A percentile compares a stretch with the other conserved stretches of the same genome.
phyloP scores from a whole-genome alignment of 1,140 invertebrate species.

The Bacillus rossius region DNA sequence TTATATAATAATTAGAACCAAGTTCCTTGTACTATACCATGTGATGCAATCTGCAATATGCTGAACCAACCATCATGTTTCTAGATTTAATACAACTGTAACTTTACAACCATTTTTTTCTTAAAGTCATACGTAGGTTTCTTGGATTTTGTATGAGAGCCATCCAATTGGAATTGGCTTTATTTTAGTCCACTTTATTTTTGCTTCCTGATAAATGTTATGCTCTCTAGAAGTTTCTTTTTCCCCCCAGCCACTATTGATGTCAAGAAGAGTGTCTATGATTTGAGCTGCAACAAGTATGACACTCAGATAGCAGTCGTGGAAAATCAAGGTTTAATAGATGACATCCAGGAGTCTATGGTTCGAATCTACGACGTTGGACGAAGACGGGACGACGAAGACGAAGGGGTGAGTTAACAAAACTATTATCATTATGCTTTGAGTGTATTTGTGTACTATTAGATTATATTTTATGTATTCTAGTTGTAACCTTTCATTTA shows the following conservation, averaged over 20 bases:
- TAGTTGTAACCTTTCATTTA: constrained; percentile 11
- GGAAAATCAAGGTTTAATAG: constrained; percentile 71
- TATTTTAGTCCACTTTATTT: too few relatives aligned
- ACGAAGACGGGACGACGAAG: constrained; percentile 61
- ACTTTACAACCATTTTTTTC: too few relatives aligned
- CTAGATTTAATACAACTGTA: too few relatives aligned
- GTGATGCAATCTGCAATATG: too few relatives aligned
- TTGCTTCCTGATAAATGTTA: too few relatives aligned
- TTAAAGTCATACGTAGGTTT: too few relatives aligned
- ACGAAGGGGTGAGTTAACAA: constrained; percentile 52
- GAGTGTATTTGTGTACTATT: constrained; percentile 2
- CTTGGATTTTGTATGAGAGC: too few relatives aligned
- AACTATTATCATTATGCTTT: constrained; percentile 1
- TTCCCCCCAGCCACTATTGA: constrained; percentile 71
- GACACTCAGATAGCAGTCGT: constrained; percentile 78
- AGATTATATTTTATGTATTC: not conserved
- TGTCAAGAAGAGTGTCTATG: constrained; percentile 75
- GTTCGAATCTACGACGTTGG: constrained; percentile 80
- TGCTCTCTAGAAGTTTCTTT: constrained; percentile 13
- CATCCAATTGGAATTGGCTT: too few relatives aligned
- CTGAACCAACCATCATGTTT: too few relatives aligned
- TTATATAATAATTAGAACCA: too few relatives aligned
- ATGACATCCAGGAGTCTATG: constrained; percentile 73
- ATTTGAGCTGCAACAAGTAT: constrained; percentile 64
- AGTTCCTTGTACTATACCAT: too few relatives aligned